A percentile compares a stretch with the other conserved stretches of the same genome.
Conservation (phyloP, 2,797 vertebrate genomes). For the Xiphophorus birchmanni region DNA sequence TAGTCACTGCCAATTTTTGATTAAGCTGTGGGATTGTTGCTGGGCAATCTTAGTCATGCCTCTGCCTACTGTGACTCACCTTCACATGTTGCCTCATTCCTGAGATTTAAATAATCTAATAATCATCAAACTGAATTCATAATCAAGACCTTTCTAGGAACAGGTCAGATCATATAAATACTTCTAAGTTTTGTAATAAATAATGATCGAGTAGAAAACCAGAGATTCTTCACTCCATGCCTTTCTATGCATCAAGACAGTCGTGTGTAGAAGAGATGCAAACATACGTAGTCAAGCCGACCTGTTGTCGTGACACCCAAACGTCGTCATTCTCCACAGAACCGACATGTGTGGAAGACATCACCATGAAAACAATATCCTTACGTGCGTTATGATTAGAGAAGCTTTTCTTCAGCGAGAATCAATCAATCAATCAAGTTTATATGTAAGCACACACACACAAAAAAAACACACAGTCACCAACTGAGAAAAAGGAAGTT, state of each 20-base stretch:
- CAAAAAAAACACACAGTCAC: too few species aligned
- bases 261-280: background rate
- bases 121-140: background rate
- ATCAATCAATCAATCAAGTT: too few species aligned
- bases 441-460: too few species aligned
- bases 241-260: background rate
- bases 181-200: background rate
- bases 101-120: background rate
- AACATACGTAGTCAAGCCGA: background rate
- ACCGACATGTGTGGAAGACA: background rate
- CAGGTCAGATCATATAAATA: background rate
- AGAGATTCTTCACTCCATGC: background rate
- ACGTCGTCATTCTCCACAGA: background rate
- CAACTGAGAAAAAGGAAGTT: background rate
- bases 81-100: background rate
- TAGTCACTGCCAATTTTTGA: background rate
- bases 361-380: background rate
- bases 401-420: background rate
- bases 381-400: background rate
- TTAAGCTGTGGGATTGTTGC: background rate
- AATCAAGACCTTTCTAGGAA: background rate
- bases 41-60: conserved; percentile 31
- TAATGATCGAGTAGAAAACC: background rate
- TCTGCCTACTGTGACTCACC: background rate
- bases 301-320: background rate